phyloP scores from a whole-genome alignment of 2,888 invertebrate genomes.

The Cremastinae sp. region DNA sequence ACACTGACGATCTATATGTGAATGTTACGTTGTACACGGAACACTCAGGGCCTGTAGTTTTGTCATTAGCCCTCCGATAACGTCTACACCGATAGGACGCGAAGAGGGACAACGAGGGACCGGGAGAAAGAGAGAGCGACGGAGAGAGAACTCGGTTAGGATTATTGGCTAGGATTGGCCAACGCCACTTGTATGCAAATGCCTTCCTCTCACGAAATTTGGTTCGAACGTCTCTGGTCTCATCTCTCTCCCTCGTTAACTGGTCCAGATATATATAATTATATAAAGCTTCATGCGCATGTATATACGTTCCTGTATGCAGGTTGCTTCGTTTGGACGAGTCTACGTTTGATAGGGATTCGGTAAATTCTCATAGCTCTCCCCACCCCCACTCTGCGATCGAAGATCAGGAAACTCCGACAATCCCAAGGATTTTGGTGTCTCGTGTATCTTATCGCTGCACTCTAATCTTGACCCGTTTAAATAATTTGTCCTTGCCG shows the following conservation, averaged over 20 bases:
- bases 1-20: constrained; percentile 31
- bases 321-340: constrained; percentile 42
- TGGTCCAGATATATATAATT: constrained; percentile 4
- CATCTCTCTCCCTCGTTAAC: constrained; percentile 32
- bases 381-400: constrained; percentile 24
- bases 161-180: constrained; percentile 79
- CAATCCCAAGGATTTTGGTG: constrained; percentile 45
- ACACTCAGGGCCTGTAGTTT: constrained; percentile 78
- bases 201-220: constrained; percentile 66
- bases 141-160: constrained; percentile 62
- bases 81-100: constrained; percentile 74
- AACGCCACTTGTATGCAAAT: constrained; percentile 78
- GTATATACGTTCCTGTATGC: constrained; percentile 5
- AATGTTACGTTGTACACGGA: constrained; percentile 48
- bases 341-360: constrained; percentile 47
- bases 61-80: constrained; percentile 79
- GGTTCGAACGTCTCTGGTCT: constrained; percentile 51
- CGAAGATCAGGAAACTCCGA: constrained; percentile 52
- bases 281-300: constrained; percentile 19
- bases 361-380: constrained; percentile 42
- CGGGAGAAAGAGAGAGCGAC: constrained; percentile 38
- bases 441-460: constrained; percentile 38
- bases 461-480: constrained; percentile 39
- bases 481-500: constrained; percentile 26
- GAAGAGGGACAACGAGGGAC: constrained; percentile 66